These are phyloP conservation scores for Bungarus multicinctus DNA, from an alignment of 2,113 vertebrate species.

Conservation along the genomic window DNA sequence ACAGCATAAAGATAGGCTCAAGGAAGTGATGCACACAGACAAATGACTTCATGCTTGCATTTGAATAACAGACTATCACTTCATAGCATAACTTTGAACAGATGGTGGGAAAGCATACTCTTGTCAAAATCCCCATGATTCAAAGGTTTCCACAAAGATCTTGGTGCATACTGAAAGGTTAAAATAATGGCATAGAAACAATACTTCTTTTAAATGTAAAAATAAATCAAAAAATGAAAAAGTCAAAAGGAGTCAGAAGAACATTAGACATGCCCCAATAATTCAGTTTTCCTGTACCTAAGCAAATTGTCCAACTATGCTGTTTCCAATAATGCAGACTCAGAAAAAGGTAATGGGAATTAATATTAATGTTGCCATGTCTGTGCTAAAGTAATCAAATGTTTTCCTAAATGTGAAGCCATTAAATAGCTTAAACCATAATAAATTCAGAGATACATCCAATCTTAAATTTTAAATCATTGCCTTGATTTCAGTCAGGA, in stretches of 20 bases:
- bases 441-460: not conserved
- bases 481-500: not conserved
- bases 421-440: constrained; percentile 28
- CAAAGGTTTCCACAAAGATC: constrained; percentile 31
- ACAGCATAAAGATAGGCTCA: constrained; percentile 31
- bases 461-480: not conserved
- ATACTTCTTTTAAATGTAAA: constrained; percentile 9
- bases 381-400: not conserved
- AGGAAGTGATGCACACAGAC: constrained; percentile 60
- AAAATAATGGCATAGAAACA: constrained; percentile 37
- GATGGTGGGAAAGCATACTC: constrained; percentile 60
- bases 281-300: not conserved
- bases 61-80: constrained; percentile 40
- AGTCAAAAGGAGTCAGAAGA: not conserved
- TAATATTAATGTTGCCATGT: constrained; percentile 1
- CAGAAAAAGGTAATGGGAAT: constrained; percentile 8
- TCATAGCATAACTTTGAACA: constrained; percentile 59
- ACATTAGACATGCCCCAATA: not conserved
- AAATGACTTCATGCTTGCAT: constrained; percentile 48
- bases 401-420: not conserved
- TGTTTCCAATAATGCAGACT: not conserved
- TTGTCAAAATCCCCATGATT: constrained; percentile 54
- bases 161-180: constrained; percentile 33
- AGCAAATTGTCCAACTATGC: not conserved
- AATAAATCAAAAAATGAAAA: constrained; percentile 24